These are phyloP conservation scores for Pangasianodon hypophthalmus DNA, from an alignment of 2,113 vertebrate genomes.

Conservation along the genomic window DNA sequence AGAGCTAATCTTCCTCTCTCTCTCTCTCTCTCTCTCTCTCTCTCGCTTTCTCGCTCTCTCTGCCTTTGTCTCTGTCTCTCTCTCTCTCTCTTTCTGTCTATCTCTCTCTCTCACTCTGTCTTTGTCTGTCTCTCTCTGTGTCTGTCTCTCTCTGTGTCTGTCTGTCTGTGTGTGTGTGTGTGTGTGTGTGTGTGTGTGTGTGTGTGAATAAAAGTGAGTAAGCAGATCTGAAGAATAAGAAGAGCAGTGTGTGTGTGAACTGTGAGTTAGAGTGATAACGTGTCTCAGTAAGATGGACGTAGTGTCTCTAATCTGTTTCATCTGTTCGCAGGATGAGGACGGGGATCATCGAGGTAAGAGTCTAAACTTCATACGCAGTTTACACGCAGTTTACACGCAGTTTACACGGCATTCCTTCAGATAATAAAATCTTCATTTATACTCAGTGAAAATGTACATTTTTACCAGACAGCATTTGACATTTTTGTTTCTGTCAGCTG, in stretches of 20 bases:
- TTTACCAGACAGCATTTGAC: neutral
- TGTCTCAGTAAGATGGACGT: slow-evolving; percentile 19
- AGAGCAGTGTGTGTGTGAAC: neutral
- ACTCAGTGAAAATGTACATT: neutral
- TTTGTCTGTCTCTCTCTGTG: neutral
- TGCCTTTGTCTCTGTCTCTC: neutral
- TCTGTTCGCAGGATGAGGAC: slow-evolving; percentile 88
- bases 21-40: neutral
- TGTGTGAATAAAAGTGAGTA: neutral
- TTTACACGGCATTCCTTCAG: neutral
- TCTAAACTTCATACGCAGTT: neutral
- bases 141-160: neutral
- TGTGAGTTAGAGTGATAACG: neutral
- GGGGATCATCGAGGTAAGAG: slow-evolving; percentile 83
- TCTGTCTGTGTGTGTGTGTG: too few species aligned
- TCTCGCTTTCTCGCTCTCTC: neutral
- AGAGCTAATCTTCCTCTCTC: neutral
- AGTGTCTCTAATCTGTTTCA: slow-evolving; percentile 52
- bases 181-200: too few species aligned
- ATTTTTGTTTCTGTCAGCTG: too few species aligned
- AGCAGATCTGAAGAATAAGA: neutral
- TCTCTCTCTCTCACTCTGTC: neutral
- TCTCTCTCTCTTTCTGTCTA: neutral
- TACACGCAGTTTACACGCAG: too few species aligned
- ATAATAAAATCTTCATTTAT: neutral